Conservation (phyloP, 2,888 invertebrate genomes). For the Ephialtes manifestator region DNA sequence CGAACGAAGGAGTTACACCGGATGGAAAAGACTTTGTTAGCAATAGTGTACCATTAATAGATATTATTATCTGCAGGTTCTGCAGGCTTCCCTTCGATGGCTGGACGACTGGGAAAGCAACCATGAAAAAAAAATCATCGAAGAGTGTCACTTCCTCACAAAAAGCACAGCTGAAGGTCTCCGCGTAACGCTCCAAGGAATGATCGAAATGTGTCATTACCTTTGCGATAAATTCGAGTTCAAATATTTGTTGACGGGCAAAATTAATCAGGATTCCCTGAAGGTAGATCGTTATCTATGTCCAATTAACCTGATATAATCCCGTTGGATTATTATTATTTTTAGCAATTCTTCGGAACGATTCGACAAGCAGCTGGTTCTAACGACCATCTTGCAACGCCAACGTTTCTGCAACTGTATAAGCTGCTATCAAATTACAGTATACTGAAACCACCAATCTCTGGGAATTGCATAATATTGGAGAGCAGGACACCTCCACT, state of each 20-base stretch:
- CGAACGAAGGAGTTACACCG: constrained; percentile 10
- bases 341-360: constrained; percentile 56
- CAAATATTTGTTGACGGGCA: constrained; percentile 19
- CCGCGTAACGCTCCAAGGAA: constrained; percentile 35
- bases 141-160: constrained; percentile 13
- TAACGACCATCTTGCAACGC: constrained; percentile 50
- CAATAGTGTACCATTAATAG: too few species aligned
- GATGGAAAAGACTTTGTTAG: background rate
- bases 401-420: constrained; percentile 53
- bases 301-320: too few species aligned
- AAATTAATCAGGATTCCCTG: constrained; percentile 34
- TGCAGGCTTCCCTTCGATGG: background rate
- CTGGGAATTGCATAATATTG: constrained; percentile 49
- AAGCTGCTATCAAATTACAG: constrained; percentile 51
- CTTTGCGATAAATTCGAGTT: constrained; percentile 8
- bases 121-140: background rate
- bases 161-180: constrained; percentile 38
- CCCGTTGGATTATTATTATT: background rate
- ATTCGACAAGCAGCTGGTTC: constrained; percentile 48
- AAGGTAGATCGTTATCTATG: constrained; percentile 16
- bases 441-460: constrained; percentile 46
- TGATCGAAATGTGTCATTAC: constrained; percentile 30
- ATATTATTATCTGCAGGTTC: background rate
- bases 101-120: constrained; percentile 31
- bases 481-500: too few species aligned